Evolutionary conservation across 2,888 invertebrate species (phyloP), one percentile per base, ranked within the genome.

Genomic region (Drosophila helvetica): DNA sequence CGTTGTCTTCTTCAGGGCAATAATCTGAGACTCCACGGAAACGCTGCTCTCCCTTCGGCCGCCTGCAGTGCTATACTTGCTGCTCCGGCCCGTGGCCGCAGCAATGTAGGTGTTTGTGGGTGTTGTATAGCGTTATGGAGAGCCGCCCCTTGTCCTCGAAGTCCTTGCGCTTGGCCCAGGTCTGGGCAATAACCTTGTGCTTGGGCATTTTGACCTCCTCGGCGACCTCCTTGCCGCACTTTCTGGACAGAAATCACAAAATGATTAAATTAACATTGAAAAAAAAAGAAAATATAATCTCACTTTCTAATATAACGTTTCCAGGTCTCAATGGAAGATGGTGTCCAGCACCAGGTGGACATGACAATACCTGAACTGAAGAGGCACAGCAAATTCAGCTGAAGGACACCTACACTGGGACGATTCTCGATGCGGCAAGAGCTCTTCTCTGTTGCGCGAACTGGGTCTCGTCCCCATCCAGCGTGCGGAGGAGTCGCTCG

Each of bases 301-400:
- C 93, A 97, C 97, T 96, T 96, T 90, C 95, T 94, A 63, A 97
- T 93, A 91, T 96, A 97, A 63, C 97, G 94, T 71, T 95, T 94
- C 98, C 98, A 99, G 15, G 96, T 95, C 79, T 96, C 95, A 7
- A 96, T 91, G 6, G 98, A 96, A 45, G 97, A 95, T 22, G 94
- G 94, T 8, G 97, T 98, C 98, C 98, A 98, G 33, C 97, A 96
- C 98, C 98, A 98, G 0, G 97, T 96, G 4, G 98, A 97, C 96
- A 98, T 97, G 30, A 96, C 94, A 71, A 97, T 94, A 46, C 98
- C 98, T 45, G 96, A 95, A 76, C 96, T 95, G 93, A 98, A 98
- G 74, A 96, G 94, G 60, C 96, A 95, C 69, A 98, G 92, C 81
- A 98, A 92, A 85, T 98, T 96, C 74, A 98, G 91, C 91, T 97